A percentile compares a stretch with the other conserved stretches of the same genome.
Conservation (phyloP, 2,888 invertebrate species). For the Myathropa florea region DNA sequence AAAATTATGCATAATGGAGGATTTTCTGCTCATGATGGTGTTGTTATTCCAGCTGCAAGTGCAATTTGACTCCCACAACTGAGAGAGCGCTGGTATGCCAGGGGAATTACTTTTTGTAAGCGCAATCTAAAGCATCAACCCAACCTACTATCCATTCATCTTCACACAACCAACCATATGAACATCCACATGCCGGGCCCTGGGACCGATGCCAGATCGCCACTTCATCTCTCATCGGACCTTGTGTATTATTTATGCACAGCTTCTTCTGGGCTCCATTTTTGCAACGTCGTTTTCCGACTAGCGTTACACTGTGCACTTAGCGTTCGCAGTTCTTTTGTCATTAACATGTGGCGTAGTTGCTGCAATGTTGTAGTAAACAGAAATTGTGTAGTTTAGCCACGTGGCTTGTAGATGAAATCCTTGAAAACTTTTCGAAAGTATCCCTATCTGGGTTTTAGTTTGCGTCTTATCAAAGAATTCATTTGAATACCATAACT, state of each 20-base stretch:
- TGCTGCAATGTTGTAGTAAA: conserved; percentile 13
- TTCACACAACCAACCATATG: conserved; percentile 30
- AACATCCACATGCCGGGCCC: conserved; percentile 51
- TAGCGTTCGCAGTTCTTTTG: conserved; percentile 31
- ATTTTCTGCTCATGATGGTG: conserved; percentile 64
- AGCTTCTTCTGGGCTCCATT: conserved; percentile 33
- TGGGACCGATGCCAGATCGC: conserved; percentile 64
- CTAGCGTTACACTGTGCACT: conserved; percentile 20
- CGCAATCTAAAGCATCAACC: conserved; percentile 27
- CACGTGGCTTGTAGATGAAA: conserved; percentile 8
- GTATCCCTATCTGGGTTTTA: background rate
- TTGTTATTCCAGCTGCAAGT: conserved; percentile 64
- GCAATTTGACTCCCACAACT: conserved; percentile 57
- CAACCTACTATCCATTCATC: conserved; percentile 25
- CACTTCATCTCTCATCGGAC: conserved; percentile 61
- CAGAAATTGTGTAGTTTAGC: conserved; percentile 27
- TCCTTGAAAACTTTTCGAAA: conserved; percentile 14
- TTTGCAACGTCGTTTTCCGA: conserved; percentile 10
- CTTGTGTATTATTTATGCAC: conserved; percentile 58
- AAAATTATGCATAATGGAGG: conserved; percentile 62
- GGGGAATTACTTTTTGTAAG: conserved; percentile 46
- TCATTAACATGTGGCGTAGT: conserved; percentile 11
- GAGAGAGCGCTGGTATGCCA: conserved; percentile 4
- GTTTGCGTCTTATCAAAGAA: background rate
- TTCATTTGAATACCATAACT: background rate